A percentile compares a stretch with the other conserved stretches of the same genome.
Evolutionary conservation across 1,140 invertebrate genomes (phyloP).

Genomic region (Anadara kagoshimensis): DNA sequence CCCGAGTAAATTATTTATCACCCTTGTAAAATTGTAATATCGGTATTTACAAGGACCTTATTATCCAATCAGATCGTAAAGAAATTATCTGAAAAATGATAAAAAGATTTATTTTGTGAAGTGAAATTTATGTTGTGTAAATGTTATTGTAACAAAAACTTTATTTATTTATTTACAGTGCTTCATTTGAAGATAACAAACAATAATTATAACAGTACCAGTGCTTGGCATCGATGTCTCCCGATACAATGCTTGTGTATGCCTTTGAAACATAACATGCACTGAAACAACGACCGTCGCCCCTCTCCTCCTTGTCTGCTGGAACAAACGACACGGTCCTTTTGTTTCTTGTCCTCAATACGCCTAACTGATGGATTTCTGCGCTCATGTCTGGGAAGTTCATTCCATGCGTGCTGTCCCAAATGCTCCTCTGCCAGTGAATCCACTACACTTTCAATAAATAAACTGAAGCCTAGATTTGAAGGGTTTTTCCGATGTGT

Average conservation of each 20-base stretch:
- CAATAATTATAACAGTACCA: too few species aligned
- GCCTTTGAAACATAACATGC: not conserved
- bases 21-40: too few species aligned
- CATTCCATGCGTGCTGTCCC: not conserved
- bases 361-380: not conserved
- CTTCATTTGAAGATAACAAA: too few species aligned
- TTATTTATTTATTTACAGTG: too few species aligned
- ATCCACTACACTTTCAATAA: not conserved
- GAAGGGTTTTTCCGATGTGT: not conserved
- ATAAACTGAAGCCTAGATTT: conserved; percentile 12
- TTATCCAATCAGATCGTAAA: too few species aligned
- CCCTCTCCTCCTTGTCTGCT: not conserved
- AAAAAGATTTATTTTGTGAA: too few species aligned
- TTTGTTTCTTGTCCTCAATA: not conserved
- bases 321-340: not conserved
- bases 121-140: too few species aligned
- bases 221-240: too few species aligned
- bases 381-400: not conserved
- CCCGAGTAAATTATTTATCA: too few species aligned
- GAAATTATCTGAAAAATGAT: too few species aligned
- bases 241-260: not conserved
- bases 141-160: too few species aligned
- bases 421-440: not conserved
- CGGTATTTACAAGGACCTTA: too few species aligned
- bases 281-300: not conserved